These are phyloP conservation scores for Geococcyx californianus DNA, from an alignment of 2,113 vertebrate genomes.

Conservation along the genomic window DNA sequence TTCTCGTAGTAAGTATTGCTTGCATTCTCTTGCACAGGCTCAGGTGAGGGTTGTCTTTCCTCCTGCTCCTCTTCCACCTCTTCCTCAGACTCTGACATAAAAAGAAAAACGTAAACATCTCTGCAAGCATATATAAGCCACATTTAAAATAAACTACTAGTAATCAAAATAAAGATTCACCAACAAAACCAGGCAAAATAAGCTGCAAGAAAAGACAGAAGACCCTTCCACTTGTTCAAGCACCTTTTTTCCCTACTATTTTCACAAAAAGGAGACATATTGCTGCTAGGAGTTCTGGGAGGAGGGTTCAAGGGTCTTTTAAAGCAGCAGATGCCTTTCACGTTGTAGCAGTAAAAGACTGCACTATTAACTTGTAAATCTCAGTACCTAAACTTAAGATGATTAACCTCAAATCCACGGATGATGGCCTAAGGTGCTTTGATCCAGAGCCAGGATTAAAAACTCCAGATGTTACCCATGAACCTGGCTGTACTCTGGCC, in stretches of 20 bases:
- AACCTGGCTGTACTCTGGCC: neutral
- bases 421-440: neutral
- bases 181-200: neutral
- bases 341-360: neutral
- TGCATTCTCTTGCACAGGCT: slow-evolving; percentile 89
- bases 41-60: slow-evolving; percentile 89
- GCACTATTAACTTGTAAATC: neutral
- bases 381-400: neutral
- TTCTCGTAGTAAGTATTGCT: slow-evolving; percentile 88
- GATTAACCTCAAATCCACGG: neutral
- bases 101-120: neutral
- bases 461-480: neutral
- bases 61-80: slow-evolving; percentile 93
- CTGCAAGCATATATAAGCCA: rapidly evolving
- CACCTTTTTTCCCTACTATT: neutral
- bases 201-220: neutral
- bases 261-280: neutral
- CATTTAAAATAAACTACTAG: neutral
- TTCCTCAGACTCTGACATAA: slow-evolving; percentile 89
- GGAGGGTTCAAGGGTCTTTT: neutral
- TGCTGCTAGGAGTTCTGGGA: neutral
- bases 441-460: neutral
- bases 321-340: neutral
- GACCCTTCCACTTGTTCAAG: neutral
- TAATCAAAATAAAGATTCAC: neutral